Evolutionary conservation across 2,888 invertebrate genomes (phyloP), one percentile per base, ranked within the genome.

Genomic region (Quadriops clusia): DNA sequence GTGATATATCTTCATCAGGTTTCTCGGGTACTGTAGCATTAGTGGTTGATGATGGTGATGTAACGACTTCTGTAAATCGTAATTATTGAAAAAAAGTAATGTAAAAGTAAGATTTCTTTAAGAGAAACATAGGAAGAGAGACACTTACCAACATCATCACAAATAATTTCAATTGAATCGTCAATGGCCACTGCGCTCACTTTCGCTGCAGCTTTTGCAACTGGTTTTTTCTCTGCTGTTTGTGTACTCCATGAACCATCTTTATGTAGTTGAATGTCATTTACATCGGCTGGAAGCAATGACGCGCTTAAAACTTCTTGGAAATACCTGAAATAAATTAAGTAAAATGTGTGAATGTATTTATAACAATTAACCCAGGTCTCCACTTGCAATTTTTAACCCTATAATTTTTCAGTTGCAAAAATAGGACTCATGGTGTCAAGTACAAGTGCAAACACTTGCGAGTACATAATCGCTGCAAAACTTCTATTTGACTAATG

Each of bases 171-270:
- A 43, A 80, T 73, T 6, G 71, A 72, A 46, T 66, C 68, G 37
- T 68, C 68, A 13, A 52, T 42, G 11, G 46, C 38, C 10, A 41
- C 33, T 36, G 44, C 44, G 22, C 43, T 39, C 16, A 45, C 42
- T 20, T 59, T 54, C 12, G 66, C 61, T 27, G 62, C 63, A 37
- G 64, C 64, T 35, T 65, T 54, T 32, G 65, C 63, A 34, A 69
- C 68, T 8, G 68, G 59, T 47, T 76, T 72, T 29, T 80, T 78
- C 12, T 65, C 52, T 33, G 66, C 60, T 17, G 69, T 64, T 41
- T 81, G 74, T 43, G 77, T 74, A 10, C 81, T 82, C 86, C 86
- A 87, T 23, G 74, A 80, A 34, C 87, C 86, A 58, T 87, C 86
- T 51, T 82, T 79, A 50, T 81, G 73, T 35, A 87, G 62, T 50